Percentiles rank a stretch among this genome's conserved stretches.
Conservation (phyloP, 2,888 invertebrate genomes). For the Glyphotaelius pellucidus region DNA sequence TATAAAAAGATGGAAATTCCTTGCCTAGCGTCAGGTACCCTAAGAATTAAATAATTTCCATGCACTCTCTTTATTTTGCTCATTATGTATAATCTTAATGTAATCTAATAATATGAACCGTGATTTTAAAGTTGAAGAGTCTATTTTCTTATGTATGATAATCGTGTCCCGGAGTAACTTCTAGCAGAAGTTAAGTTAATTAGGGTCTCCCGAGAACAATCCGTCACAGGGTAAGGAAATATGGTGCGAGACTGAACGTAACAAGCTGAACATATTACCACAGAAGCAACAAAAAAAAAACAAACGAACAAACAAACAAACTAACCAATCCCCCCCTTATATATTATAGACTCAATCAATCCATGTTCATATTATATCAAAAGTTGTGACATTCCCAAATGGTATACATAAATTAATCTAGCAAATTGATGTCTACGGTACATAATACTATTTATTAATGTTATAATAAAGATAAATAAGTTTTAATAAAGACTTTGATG, state of each 20-base stretch:
- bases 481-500: slow-evolving; percentile 26
- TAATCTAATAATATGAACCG: background rate
- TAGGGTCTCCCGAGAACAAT: slow-evolving; percentile 46
- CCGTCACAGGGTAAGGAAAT: slow-evolving; percentile 41
- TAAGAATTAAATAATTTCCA: slow-evolving; percentile 50
- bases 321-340: background rate
- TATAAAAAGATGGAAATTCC: slow-evolving; percentile 39
- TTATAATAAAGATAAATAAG: background rate
- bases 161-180: slow-evolving; percentile 35
- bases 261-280: slow-evolving; percentile 8
- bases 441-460: background rate
- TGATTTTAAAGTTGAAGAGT: slow-evolving; percentile 14
- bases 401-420: background rate
- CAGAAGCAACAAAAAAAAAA: slow-evolving; percentile 17
- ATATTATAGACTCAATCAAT: background rate
- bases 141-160: slow-evolving; percentile 46
- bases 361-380: slow-evolving; percentile 12
- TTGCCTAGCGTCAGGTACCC: slow-evolving; percentile 47
- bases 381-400: slow-evolving; percentile 28
- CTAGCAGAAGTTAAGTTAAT: slow-evolving; percentile 48
- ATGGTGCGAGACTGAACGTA: slow-evolving; percentile 22
- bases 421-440: slow-evolving; percentile 18
- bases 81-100: slow-evolving; percentile 31
- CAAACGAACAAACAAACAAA: no score
- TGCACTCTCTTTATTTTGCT: background rate